Evolutionary conservation across 1,140 invertebrate species (phyloP).

Genomic region (Phenacoccus solenopsis): DNA sequence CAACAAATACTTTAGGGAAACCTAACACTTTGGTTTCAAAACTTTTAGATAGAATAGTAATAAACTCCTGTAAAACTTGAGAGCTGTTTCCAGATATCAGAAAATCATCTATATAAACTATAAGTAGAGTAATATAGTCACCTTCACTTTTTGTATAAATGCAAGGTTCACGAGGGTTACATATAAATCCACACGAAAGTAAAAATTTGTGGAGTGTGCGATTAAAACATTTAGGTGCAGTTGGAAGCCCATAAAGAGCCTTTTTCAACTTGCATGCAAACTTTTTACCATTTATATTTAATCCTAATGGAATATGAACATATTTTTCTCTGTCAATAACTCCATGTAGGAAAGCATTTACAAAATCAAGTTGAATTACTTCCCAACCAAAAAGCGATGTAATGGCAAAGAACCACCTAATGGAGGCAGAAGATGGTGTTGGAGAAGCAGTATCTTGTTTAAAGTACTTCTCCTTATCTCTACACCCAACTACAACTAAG

Average conservation of each 20-base stretch:
- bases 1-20: no score
- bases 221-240: slow-evolving; percentile 30
- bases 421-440: slow-evolving; percentile 24
- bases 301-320: background rate
- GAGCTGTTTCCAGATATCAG: no score
- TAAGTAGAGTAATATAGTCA: no score
- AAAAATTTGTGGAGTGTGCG: slow-evolving; percentile 29
- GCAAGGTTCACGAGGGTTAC: no score
- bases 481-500: slow-evolving; percentile 23
- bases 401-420: slow-evolving; percentile 29
- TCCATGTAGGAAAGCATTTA: slow-evolving; percentile 5
- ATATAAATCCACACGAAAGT: slow-evolving; percentile 24
- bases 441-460: slow-evolving; percentile 30
- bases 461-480: slow-evolving; percentile 21
- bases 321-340: background rate
- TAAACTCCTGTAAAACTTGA: no score
- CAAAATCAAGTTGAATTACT: slow-evolving; percentile 21
- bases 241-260: slow-evolving; percentile 27
- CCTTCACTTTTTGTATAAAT: no score
- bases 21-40: no score
- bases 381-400: slow-evolving; percentile 28
- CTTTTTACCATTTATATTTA: background rate
- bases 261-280: slow-evolving; percentile 21
- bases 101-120: no score
- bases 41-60: no score